Percentiles rank a stretch among this genome's conserved stretches.
Conservation (phyloP, 1,140 invertebrate species). For the Bombus confusus region DNA sequence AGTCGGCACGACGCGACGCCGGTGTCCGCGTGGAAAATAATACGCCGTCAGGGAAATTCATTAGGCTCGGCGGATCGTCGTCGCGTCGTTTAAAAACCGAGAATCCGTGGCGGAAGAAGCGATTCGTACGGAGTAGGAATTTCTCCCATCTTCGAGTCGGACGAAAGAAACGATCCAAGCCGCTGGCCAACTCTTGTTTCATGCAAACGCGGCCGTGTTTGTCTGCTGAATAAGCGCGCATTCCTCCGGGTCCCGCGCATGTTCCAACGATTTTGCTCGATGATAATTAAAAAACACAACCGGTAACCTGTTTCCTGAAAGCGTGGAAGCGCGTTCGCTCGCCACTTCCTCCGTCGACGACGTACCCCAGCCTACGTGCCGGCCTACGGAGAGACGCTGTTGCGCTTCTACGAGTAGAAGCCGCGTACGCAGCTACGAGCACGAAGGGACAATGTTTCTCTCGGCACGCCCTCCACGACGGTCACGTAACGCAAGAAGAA, state of each 20-base stretch:
- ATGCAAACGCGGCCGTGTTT: slow-evolving; percentile 14
- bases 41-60: slow-evolving; percentile 1
- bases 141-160: not conserved
- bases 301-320: slow-evolving; percentile 44
- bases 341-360: slow-evolving; percentile 22
- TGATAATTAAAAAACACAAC: slow-evolving; percentile 30
- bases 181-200: not conserved
- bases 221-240: slow-evolving; percentile 1
- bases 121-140: not conserved
- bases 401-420: not conserved
- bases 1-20: slow-evolving; percentile 19
- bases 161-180: not conserved
- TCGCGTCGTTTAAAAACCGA: no score
- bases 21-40: not conserved
- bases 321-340: not conserved
- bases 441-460: not conserved
- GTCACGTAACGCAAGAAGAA: slow-evolving; percentile 31
- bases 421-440: no score
- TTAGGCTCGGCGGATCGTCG: not conserved
- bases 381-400: not conserved
- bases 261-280: slow-evolving; percentile 16
- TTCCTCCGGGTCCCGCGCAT: slow-evolving; percentile 3
- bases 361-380: not conserved
- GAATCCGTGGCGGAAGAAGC: not conserved
- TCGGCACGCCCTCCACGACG: not conserved